Evolutionary conservation across 1,140 invertebrate genomes (phyloP), one percentile per base, ranked within the genome.

Genomic region (Drosophila obscura): DNA sequence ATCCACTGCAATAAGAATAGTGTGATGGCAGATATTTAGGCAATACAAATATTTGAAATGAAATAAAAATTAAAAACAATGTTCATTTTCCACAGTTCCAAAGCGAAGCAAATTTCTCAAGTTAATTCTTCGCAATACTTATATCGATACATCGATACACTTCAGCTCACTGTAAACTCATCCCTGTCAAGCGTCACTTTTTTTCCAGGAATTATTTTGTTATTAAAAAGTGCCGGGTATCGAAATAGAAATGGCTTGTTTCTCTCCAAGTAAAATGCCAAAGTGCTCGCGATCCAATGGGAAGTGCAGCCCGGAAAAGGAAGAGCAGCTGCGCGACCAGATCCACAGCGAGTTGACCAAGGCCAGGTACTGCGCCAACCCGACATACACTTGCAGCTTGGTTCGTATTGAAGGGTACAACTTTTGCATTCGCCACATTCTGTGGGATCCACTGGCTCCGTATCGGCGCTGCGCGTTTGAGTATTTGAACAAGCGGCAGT

Each of bases 371-470:
- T 91, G 89, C 56, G 80, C 80, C 15, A 91, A 91, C 61, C 73
- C 79, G 3, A 82, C 92, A 2, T 94, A 94, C 53, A 93, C 94
- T 58, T 95, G 94, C 66, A 92, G 92, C 1, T 92, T 94, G 62
- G 91, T 92, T 52, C 92, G 94, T 44, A 75, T 96, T 0, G 95
- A 96, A 48, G 94, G 94, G 5, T 96, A 94, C 84, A 93, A 94
- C 5, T 97, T 94, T 90, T 97, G 96, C 80, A 83, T 94, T 2
- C 94, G 94, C 52, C 96, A 97, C 80, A 97, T 97, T 73, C 92
- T 97, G 9, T 94, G 96, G 85, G 96, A 97, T 92, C 94, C 95
- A 64, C 94, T 91, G 77, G 95, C 95, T 3, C 96, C 96, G n/a
- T 97, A 94, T 74, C 95, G 95, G 90, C 96, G 96, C 75, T 97